Base-by-base conservation (phyloP, 2,113 vertebrate genomes). In the Rana temporaria region DNA sequence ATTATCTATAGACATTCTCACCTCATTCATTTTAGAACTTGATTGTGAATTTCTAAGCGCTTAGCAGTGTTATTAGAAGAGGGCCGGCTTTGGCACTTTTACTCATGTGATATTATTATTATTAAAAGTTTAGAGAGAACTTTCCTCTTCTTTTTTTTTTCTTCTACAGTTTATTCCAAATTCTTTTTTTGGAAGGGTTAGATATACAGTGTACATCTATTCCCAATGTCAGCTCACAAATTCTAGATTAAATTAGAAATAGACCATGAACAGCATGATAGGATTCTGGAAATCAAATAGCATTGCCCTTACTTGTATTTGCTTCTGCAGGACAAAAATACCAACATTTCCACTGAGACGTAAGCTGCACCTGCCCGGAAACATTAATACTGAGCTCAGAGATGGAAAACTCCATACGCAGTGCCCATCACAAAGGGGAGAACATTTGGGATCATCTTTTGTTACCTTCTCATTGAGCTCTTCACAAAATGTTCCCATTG, bases 231-330 rank as follows among this genome's bases (percentile, higher is more conserved):
- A 18, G 72, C 24, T 20, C 57, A 14, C 6, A 17, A 62, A 75
- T 75, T 60, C 30, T 6, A 75, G 72, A 75, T 75, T 60, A 62
- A 75, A 75, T 75, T 75, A 75, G 72, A 75, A 75, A n/a, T 22
- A 42, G 72, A 34, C 59, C 72, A 42, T 75, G 72, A 75, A 42
- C 72, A 75, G 62, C 72, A 75, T 75, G 72, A 75, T 75, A 42
- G 72, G 30, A 75, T 75, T 75, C 56, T 62, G 55, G 20, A 75
- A 75, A 75, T 75, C 72, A 62, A 60, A 75, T 62, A 75, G 53
- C 72, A 32, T 75, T 32, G 72, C 72, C 26, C 60, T 75, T 19
- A 30, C 30, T 60, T 62, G 42, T 38, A 75, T 75, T 75, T 62
- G 56, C 72, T 75, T 75, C 57, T 60, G 12, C 2, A 20, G 72